Evolutionary conservation across 2,888 invertebrate species (phyloP), one percentile per base, ranked within the genome.

Genomic region (Eumacrocentrus americanus): DNA sequence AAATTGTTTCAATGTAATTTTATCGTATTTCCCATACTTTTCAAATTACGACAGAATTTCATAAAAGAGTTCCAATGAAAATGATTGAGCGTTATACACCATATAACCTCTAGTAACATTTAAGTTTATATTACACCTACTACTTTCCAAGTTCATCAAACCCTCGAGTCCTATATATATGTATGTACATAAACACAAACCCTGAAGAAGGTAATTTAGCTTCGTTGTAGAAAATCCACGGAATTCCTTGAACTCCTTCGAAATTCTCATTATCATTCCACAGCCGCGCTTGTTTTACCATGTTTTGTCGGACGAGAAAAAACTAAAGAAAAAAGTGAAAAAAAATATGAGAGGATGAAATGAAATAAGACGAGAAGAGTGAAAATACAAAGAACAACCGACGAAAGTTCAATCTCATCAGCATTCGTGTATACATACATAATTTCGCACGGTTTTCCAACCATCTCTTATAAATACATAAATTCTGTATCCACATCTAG

Each of bases 191-290:
- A 29, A 4, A 29, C 29, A 29, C 29, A 29, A 6, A 6, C 5
- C 29, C 29, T 9, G 4, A 29, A 29, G 29, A 29, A 29, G 29
- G 4, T 29, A 29, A 29, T 29, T 29, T 29, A 29, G 29, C 9
- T 29, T 29, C 5, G 9, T 4, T 29, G 29, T 9, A 29, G 9
- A 29, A 35, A 38, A 23, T 37, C 12, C 20, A 35, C 25, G 16
- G 40, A 56, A 29, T 57, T 50, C 38, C 42, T 18, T 22, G 29
- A 38, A 23, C 29, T 54, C 9, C 29, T 42, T 29, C 18, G 25
- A 54, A 42, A 40, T 25, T 54, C 58, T 58, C 51, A 58, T 58
- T 51, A 50, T 25, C 34, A 58, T 58, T 58, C 25, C 23, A 9
- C 14, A 35, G 23, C 29, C 48, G 14, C 23, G 18, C 47, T 16